A percentile compares a stretch with the other conserved stretches of the same genome.
Evolutionary conservation across 2,888 invertebrate genomes (phyloP).

Genomic region (Tanypteryx hageni): DNA sequence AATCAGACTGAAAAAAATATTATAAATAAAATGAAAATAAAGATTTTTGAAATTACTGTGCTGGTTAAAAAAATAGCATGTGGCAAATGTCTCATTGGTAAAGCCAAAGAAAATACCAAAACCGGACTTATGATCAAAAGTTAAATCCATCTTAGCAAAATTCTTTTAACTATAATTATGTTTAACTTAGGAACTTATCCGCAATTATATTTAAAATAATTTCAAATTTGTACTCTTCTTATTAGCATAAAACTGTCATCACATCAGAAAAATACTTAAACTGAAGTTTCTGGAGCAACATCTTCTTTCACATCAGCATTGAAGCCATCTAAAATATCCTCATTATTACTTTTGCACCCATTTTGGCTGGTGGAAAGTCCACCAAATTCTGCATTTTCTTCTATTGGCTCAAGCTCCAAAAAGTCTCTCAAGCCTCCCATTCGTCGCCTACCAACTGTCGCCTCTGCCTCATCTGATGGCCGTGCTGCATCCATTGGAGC

Average conservation of each 20-base stretch:
- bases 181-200: background rate
- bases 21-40: too few relatives aligned
- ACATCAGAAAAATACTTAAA: background rate
- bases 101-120: too few relatives aligned
- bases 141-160: too few relatives aligned
- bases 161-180: background rate
- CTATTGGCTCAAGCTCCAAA: conserved; percentile 53
- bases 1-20: too few relatives aligned
- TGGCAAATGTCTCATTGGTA: too few relatives aligned
- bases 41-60: too few relatives aligned
- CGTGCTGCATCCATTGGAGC: background rate
- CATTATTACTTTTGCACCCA: background rate
- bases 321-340: background rate
- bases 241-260: background rate
- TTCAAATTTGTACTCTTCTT: conserved; percentile 47
- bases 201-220: background rate
- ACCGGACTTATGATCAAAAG: too few relatives aligned
- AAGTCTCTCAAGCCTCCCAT: conserved; percentile 38
- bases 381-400: conserved; percentile 44
- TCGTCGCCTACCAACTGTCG: background rate
- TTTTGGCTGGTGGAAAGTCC: background rate
- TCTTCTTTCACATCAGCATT: background rate
- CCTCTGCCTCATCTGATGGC: background rate
- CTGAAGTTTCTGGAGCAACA: conserved; percentile 43
- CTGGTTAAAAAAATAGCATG: too few relatives aligned